Evolutionary conservation across 2,888 invertebrate species (phyloP), one percentile per base, ranked within the genome.

Genomic region (Laspeyria flexula): DNA sequence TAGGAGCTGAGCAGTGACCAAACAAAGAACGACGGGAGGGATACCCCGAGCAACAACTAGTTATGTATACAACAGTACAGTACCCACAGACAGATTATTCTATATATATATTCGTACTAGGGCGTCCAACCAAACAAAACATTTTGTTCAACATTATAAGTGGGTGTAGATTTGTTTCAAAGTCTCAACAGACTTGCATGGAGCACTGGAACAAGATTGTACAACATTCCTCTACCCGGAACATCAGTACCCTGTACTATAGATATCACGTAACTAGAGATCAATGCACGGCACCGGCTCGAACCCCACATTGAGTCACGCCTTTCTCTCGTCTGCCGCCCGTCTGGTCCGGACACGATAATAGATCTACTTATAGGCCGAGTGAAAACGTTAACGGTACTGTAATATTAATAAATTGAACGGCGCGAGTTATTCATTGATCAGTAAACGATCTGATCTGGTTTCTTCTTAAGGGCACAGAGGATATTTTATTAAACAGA

Each of bases 281-380:
- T 79, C 83, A 80, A 60, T 55, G 66, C 57, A 47, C 64, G 12
- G 9, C 31, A 31, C 64, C 30, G 53, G 57, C 40, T 27, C 44
- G 44, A 38, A 44, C 59, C 53, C 49, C 50, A 43, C 41, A 66
- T 64, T 75, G 79, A 81, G 67, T 80, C 81, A 79, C 57, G 80
- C 85, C 89, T 89, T 90, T 89, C 89, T 83, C 86, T 77, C 77
- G 88, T 88, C 88, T 88, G 70, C 78, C 60, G 74, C 57, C 69
- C 74, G 88, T 88, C 88, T 88, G 83, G 51, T 29, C 81, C 73
- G 31, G 13, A 5, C 37, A 37, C 12, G 49, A 42, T 47, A 47
- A 42, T 47, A 47, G 41, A 47, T 30, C 64, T 34, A 37, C 31
- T 35, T 47, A 29, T 47, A 48, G 48, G 42, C 37, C 23, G 33